phyloP scores from a whole-genome alignment of 2,113 vertebrate species.

The Falcunculus frontatus region DNA sequence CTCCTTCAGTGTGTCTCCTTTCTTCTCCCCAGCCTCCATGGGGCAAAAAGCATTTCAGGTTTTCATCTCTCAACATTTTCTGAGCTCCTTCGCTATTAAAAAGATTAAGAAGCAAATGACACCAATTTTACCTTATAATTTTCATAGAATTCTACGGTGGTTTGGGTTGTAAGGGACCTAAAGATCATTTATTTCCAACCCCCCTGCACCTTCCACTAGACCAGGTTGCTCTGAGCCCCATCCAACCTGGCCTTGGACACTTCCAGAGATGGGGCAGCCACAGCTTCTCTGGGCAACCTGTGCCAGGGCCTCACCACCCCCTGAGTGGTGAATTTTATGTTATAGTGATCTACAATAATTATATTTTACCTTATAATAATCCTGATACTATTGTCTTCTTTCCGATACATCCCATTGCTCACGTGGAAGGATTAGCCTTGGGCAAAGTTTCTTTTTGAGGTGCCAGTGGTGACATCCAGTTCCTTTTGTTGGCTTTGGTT shows the following conservation, averaged over 20 bases:
- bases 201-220: rapidly evolving
- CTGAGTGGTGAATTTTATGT: not conserved
- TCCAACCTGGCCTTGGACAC: not conserved
- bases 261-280: not conserved
- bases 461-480: not conserved
- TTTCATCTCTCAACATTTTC: not conserved
- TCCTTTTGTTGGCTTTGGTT: not conserved
- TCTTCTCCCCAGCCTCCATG: not conserved
- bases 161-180: not conserved
- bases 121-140: not conserved
- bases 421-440: not conserved
- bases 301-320: not conserved
- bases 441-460: not conserved
- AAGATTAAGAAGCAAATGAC: not conserved
- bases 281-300: not conserved
- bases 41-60: not conserved
- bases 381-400: not conserved
- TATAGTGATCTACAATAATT: not conserved
- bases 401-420: not conserved
- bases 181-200: not conserved
- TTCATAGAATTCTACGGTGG: not conserved
- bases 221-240: not conserved
- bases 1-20: not conserved
- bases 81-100: not conserved
- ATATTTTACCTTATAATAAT: not conserved